phyloP scores from a whole-genome alignment of 2,888 invertebrate species.

The Epinotia ramella region DNA sequence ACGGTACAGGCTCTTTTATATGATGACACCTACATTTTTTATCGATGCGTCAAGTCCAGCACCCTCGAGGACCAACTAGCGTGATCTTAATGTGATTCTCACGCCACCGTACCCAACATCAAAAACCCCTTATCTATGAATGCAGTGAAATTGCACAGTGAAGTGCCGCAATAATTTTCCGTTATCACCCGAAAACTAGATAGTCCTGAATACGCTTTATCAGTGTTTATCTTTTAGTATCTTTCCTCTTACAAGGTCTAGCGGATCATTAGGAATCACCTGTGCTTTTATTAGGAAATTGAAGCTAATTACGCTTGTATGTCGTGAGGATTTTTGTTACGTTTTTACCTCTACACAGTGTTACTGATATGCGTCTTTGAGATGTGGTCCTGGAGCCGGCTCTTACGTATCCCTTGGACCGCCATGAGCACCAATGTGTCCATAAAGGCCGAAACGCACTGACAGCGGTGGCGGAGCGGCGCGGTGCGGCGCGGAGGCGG shows the following conservation, averaged over 20 bases:
- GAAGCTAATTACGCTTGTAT: not conserved
- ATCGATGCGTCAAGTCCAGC: too few species aligned
- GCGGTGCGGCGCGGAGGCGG: too few species aligned
- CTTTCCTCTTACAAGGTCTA: slow-evolving; percentile 31
- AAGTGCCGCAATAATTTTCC: slow-evolving; percentile 1
- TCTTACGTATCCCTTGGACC: too few species aligned
- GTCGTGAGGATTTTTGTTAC: not conserved
- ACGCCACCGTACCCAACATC: not conserved
- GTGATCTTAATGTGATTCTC: slow-evolving; percentile 12
- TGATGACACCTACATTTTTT: too few species aligned
- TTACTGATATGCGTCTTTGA: too few species aligned
- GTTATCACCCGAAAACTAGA: slow-evolving; percentile 24
- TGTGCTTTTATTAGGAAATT: slow-evolving; percentile 24
- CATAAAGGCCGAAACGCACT: too few species aligned
- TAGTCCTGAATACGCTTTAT: slow-evolving; percentile 29
- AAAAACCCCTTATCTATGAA: slow-evolving; percentile 15
- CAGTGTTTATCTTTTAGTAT: slow-evolving; percentile 27
- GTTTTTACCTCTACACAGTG: not conserved
- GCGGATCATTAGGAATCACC: slow-evolving; percentile 33
- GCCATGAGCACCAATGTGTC: too few species aligned
- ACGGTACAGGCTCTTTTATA: too few species aligned
- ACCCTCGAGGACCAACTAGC: too few species aligned
- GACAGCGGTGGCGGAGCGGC: too few species aligned
- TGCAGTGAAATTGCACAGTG: slow-evolving; percentile 27
- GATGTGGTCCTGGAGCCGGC: too few species aligned